phyloP scores from a whole-genome alignment of 2,888 invertebrate genomes.

The Scaptomyza cyrtandrae region DNA sequence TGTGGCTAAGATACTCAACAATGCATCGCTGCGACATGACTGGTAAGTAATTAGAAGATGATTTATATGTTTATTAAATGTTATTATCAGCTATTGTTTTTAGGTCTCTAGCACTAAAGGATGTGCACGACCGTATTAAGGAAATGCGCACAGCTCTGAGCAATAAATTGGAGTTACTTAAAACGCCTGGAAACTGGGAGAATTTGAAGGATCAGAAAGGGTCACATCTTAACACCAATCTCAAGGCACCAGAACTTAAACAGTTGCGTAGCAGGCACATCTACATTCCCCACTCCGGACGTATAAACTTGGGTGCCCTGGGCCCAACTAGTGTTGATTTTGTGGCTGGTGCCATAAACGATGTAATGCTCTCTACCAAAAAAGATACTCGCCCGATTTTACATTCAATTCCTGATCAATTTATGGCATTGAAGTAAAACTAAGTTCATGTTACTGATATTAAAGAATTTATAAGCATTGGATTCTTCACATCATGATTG shows the following conservation, averaged over 20 bases:
- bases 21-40: constrained; percentile 23
- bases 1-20: constrained; percentile 45
- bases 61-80: background rate
- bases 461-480: too few species aligned
- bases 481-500: too few species aligned
- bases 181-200: constrained; percentile 50
- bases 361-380: constrained; percentile 23
- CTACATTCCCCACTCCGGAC: constrained; percentile 49
- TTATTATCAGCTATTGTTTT: background rate
- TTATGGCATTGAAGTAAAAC: background rate
- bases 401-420: background rate
- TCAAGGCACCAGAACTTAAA: constrained; percentile 28
- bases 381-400: background rate
- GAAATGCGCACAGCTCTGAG: constrained; percentile 32
- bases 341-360: constrained; percentile 44
- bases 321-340: constrained; percentile 28
- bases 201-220: constrained; percentile 41
- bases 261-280: constrained; percentile 37
- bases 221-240: constrained; percentile 28
- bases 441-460: background rate
- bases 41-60: constrained; percentile 35
- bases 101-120: constrained; percentile 31
- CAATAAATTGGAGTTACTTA: constrained; percentile 29
- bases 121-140: constrained; percentile 27
- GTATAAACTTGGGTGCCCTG: constrained; percentile 46